A percentile compares a stretch with the other conserved stretches of the same genome.
Conservation (phyloP, 2,888 invertebrate species). For the Argyresthia albistria region DNA sequence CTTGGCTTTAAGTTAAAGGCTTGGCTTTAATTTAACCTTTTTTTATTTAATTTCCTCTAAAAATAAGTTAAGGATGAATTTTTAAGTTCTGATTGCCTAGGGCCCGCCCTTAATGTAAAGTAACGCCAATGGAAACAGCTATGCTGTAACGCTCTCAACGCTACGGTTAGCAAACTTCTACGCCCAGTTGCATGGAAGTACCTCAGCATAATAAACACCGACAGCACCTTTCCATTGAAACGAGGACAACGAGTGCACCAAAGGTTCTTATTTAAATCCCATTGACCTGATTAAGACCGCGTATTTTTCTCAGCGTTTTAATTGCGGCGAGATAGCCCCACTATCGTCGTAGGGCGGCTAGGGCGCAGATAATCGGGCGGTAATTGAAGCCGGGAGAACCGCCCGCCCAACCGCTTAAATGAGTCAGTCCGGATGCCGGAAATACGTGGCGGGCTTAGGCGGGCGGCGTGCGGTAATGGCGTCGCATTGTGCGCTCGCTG, state of each 20-base stretch:
- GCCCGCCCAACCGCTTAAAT: conserved; percentile 37
- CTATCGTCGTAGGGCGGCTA: conserved; percentile 11
- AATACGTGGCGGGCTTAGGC: conserved; percentile 40
- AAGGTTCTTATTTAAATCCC: background rate
- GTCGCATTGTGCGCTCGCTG: conserved; percentile 63
- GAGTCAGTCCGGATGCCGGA: conserved; percentile 61
- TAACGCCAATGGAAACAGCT: too few relatives aligned
- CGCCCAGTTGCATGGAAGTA: too few relatives aligned
- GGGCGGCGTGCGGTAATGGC: conserved; percentile 54
- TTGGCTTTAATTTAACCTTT: too few relatives aligned
- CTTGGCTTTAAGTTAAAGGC: too few relatives aligned
- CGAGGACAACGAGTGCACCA: background rate
- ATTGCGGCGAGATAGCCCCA: background rate
- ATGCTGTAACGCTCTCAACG: too few relatives aligned
- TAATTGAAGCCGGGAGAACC: conserved; percentile 45
- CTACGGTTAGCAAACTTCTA: too few relatives aligned
- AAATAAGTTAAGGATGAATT: too few relatives aligned
- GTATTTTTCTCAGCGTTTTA: conserved; percentile 11
- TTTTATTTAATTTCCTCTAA: too few relatives aligned
- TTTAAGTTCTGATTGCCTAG: too few relatives aligned
- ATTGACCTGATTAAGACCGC: background rate
- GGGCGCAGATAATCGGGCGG: conserved; percentile 44
- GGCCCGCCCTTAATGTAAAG: too few relatives aligned
- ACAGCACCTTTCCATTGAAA: background rate
- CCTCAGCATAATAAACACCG: too few relatives aligned